Evolutionary conservation across 2,797 vertebrate genomes (phyloP), one percentile per base, ranked within the genome.

Genomic region (Lindbergichthys nudifrons): DNA sequence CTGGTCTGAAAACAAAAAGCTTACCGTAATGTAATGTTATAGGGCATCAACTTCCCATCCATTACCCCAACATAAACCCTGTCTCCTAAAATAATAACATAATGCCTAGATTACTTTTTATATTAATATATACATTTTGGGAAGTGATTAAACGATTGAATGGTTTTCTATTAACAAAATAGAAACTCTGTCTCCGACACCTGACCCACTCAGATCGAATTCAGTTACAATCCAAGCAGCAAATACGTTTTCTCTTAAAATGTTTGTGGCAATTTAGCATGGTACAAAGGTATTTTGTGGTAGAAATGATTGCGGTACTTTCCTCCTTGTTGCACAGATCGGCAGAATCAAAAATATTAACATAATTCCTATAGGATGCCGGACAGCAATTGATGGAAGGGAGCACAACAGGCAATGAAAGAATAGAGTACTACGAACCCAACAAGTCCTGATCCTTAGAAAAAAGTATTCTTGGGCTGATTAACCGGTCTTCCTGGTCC

Each of bases 381-480:
- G 7, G 10, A 39, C 26, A 30, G 10, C 12, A 41, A 41, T 11
- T 48, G 7, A 50, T 36, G 21, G 8, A 36, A 23, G 14, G 9
- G 14, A 56, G 21, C 14, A 23, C 19, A 50, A 42, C 54, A 39
- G 16, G 1, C 48, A 53, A 10, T 42, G 15, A 70, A 57, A 50
- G 48, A 46, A 16, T 11, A 4, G 41, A 23, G 23, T 2, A 12
- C 18, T 2, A 12, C 18, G 32, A 32, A 6, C 36, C 41, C 26
- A 52, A n/a, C 45, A 39, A 59, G 30, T 54, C 41, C 15, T 39
- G 48, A 51, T 43, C 64, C 18, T n/a, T 7, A 58, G 50, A 52
- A 32, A 70, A 66, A 45, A 48, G 50, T 54, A 8, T 62, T 32
- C 14, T 64, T 11, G 59, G 14, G 39, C 6, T 0, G 14, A 62